Conservation (phyloP, 2,113 vertebrate species). For the Bos indicus region DNA sequence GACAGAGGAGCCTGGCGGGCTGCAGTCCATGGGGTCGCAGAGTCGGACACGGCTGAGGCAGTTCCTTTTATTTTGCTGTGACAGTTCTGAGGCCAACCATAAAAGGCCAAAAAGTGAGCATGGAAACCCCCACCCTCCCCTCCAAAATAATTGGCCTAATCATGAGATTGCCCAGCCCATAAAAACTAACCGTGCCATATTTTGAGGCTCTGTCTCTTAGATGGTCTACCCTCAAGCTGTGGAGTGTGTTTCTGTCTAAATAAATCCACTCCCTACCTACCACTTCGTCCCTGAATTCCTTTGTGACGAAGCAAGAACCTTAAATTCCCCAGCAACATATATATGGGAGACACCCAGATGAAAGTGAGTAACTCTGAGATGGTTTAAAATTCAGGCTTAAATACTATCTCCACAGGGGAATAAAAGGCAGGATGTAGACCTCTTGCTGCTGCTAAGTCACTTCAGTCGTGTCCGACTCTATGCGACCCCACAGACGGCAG, state of each 20-base stretch:
- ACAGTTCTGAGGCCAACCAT: background rate
- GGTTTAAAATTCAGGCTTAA: background rate
- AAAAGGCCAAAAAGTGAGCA: background rate
- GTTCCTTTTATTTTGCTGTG: background rate
- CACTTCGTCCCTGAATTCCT: background rate
- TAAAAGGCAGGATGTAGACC: background rate
- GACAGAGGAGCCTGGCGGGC: accelerated
- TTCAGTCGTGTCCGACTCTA: too few relatives aligned
- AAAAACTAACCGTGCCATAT: background rate
- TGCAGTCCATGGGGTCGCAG: accelerated
- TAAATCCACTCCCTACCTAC: background rate
- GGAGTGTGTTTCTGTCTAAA: background rate
- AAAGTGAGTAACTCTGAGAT: background rate
- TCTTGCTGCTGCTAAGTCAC: background rate
- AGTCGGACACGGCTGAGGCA: background rate
- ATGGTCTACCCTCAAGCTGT: background rate
- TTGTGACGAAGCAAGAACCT: background rate
- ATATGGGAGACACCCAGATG: background rate
- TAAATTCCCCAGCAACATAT: background rate
- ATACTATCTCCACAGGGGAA: background rate
- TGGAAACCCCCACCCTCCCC: background rate
- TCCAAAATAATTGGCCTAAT: background rate
- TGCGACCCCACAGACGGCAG: too few relatives aligned
- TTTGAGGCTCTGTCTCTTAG: background rate
- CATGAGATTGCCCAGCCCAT: background rate